Conservation (phyloP, 2,888 invertebrate genomes). For the Mantis religiosa region DNA sequence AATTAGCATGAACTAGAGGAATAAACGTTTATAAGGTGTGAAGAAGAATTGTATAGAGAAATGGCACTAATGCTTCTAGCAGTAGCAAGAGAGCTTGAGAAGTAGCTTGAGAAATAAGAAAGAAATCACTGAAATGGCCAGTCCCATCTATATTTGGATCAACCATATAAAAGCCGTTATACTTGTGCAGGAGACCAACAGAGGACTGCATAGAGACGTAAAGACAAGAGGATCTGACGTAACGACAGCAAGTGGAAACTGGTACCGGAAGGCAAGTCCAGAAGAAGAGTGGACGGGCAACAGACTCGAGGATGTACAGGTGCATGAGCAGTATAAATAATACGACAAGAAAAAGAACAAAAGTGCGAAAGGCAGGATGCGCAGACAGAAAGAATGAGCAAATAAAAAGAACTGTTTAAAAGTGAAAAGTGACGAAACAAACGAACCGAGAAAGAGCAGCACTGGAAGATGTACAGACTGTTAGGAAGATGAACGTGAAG, state of each 20-base stretch:
- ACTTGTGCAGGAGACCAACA: background rate
- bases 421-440: background rate
- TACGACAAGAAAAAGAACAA: background rate
- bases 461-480: background rate
- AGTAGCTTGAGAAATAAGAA: too few species aligned
- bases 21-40: too few species aligned
- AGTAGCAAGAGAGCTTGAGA: too few species aligned
- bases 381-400: background rate
- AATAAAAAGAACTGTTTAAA: background rate
- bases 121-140: too few species aligned
- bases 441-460: background rate
- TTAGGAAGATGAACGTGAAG: background rate
- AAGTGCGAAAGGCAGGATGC: background rate
- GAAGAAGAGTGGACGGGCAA: background rate
- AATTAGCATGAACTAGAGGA: too few species aligned
- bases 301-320: background rate
- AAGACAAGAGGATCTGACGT: background rate
- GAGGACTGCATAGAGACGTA: background rate
- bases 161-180: too few species aligned
- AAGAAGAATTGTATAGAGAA: too few species aligned
- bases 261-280: background rate
- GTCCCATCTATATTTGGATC: too few species aligned
- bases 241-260: background rate
- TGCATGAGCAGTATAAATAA: background rate
- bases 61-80: too few species aligned